Evolutionary conservation across 1,140 invertebrate species (phyloP), one percentile per base, ranked within the genome.

Genomic region (Drosophila kurseongensis): DNA sequence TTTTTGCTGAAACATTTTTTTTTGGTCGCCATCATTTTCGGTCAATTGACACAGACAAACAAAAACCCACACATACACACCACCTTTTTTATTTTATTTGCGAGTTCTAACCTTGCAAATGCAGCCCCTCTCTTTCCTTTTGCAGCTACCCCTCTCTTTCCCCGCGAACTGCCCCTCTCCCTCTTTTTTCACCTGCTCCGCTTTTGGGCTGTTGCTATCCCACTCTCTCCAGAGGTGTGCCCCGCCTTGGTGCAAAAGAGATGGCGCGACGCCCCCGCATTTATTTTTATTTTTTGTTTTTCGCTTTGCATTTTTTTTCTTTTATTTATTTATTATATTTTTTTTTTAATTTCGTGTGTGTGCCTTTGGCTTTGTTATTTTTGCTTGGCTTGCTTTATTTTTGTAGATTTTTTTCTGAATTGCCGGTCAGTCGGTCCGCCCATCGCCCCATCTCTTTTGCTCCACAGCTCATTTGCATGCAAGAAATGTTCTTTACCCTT

Each of bases 1-100:
- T 86, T 86, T 86, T 86, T 80, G 67, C 71, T 52, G 35, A 75
- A 72, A 61, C 40, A 81, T 66, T 65, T 41, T 32, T 50, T 68
- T 71, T 69, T 58, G 44, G 84, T 89, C 83, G 83, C 83, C 83
- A 88, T 86, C 83, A 86, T 86, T 86, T 86, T 86, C 67, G 79
- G 79, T 88, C 83, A 86, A 86, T 86, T 86, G 83, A 76, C 79
- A 75, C 62, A 83, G 55, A 57, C 73, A 84, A 58, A 72, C 78
- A 75, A 42, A 44, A 45, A 44, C 45, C 38, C 48, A 36, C 27
- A 45, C 36, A 8, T 10, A 50, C 29, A 58, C 35, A 47, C 23
- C 61, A 52, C 58, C 74, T 67, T 27, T 47, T 9, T 65, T 52
- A 29, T 52, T 52, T 52, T 52, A 36, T 52, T 52, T 52, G 50